These are phyloP conservation scores for Myotis myotis DNA, from an alignment of 2,797 vertebrate genomes.

Conservation along the genomic window DNA sequence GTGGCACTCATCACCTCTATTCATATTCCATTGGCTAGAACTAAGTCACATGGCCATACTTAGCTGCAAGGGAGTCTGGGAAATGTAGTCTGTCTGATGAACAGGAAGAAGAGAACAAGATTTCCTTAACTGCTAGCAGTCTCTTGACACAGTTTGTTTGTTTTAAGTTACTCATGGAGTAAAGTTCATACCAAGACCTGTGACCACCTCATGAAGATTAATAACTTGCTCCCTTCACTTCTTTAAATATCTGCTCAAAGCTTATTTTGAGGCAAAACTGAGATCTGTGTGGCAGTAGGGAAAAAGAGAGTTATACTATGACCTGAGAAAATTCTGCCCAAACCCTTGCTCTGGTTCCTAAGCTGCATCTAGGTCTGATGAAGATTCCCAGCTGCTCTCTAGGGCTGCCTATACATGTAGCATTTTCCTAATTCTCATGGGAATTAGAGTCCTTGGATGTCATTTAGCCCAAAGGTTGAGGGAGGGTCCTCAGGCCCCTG, in stretches of 20 bases:
- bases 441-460: background rate
- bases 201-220: background rate
- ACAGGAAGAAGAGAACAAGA: background rate
- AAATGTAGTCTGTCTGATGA: background rate
- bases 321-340: background rate
- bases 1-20: background rate
- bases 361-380: background rate
- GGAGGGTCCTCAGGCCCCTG: background rate
- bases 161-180: background rate
- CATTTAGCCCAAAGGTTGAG: background rate
- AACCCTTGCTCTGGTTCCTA: background rate
- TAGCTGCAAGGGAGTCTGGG: background rate
- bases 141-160: background rate
- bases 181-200: background rate
- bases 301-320: background rate
- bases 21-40: background rate
- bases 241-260: constrained; percentile 25
- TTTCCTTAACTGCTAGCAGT: background rate
- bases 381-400: background rate
- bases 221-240: background rate
- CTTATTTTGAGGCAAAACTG: background rate
- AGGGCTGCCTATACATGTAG: background rate
- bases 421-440: background rate
- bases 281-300: background rate
- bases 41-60: background rate